Evolutionary conservation across 2,113 vertebrate genomes (phyloP).

Genomic region (Hyaena hyaena): DNA sequence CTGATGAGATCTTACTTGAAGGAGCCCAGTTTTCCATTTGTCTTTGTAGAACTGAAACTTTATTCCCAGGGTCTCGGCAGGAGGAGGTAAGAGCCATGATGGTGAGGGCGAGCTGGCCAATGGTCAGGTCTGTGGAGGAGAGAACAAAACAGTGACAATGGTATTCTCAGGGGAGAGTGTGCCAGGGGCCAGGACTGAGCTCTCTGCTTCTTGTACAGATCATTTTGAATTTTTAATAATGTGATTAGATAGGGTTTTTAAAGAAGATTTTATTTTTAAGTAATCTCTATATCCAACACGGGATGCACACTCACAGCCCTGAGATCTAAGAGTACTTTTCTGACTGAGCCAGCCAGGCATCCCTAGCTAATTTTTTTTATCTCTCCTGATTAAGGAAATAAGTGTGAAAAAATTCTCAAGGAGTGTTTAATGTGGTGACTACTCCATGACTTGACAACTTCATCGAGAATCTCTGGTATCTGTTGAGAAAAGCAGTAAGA

Average conservation of each 20-base stretch:
- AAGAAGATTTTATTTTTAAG: neutral
- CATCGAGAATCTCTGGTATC: neutral
- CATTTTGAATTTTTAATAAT: neutral
- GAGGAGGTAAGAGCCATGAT: conserved; percentile 85
- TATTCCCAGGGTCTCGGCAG: conserved; percentile 64
- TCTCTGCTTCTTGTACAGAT: neutral
- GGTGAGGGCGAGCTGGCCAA: conserved; percentile 79
- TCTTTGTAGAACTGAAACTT: neutral
- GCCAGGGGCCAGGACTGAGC: neutral
- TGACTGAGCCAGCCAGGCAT: neutral
- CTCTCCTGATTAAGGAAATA: neutral
- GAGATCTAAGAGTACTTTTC: neutral
- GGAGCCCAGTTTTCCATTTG: conserved; percentile 71
- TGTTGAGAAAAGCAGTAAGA: neutral
- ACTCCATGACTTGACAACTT: neutral
- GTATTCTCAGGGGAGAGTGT: neutral
- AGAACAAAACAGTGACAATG: neutral
- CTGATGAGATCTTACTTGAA: conserved; percentile 59
- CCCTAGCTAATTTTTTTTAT: neutral
- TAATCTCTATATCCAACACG: neutral
- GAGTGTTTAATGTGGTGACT: neutral
- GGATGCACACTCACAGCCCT: neutral
- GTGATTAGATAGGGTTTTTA: neutral
- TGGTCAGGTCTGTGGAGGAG: conserved; percentile 75
- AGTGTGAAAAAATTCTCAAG: neutral